Conservation (phyloP, 1,140 invertebrate species). For the Battus philenor region DNA sequence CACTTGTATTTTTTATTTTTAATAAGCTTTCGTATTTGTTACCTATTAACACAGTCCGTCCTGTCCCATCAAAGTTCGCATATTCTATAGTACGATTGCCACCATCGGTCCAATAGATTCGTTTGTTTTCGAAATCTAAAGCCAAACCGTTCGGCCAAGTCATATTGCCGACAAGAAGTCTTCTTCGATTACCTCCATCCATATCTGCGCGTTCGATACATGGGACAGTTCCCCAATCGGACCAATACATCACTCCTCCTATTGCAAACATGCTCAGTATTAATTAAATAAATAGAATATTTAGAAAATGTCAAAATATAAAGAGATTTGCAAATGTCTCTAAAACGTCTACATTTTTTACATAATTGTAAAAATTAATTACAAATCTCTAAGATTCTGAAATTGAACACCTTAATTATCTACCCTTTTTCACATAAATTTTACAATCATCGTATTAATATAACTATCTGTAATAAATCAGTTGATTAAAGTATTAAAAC, state of each 20-base stretch:
- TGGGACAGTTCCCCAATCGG: slow-evolving; percentile 89
- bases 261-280: too few relatives aligned
- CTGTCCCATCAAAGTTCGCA: slow-evolving; percentile 86
- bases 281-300: too few relatives aligned
- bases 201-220: slow-evolving; percentile 91
- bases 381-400: too few relatives aligned
- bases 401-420: too few relatives aligned
- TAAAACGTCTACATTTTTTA: too few relatives aligned
- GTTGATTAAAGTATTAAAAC: too few relatives aligned
- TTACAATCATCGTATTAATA: too few relatives aligned
- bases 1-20: background rate
- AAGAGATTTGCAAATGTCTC: too few relatives aligned
- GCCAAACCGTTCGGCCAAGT: slow-evolving; percentile 90
- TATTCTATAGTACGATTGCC: slow-evolving; percentile 88
- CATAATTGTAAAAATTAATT: too few relatives aligned
- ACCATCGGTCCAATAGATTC: slow-evolving; percentile 90
- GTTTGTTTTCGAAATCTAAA: slow-evolving; percentile 82
- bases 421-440: too few relatives aligned
- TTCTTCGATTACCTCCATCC: slow-evolving; percentile 86
- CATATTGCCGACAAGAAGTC: slow-evolving; percentile 82
- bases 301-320: too few relatives aligned
- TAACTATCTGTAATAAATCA: too few relatives aligned
- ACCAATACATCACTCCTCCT: slow-evolving; percentile 91
- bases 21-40: slow-evolving; percentile 37
- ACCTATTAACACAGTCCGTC: slow-evolving; percentile 82